These are phyloP conservation scores for Hyalella azteca DNA, from an alignment of 2,888 invertebrate genomes.

Conservation along the genomic window DNA sequence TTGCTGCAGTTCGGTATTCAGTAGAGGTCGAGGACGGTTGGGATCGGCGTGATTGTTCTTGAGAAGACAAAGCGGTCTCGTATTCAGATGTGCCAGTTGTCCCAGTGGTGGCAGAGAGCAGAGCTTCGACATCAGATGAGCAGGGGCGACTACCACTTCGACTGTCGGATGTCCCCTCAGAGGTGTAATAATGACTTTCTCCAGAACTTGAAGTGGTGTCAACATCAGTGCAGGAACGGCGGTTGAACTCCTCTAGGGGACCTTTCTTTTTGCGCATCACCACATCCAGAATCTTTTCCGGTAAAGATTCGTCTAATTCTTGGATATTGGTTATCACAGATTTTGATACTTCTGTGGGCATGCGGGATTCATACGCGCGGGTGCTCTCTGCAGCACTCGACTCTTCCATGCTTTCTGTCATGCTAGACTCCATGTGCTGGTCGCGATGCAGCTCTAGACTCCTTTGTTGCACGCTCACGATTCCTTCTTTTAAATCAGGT, in stretches of 20 bases:
- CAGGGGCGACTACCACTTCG: conserved; percentile 76
- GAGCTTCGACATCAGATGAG: conserved; percentile 85
- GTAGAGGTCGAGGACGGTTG: conserved; percentile 74
- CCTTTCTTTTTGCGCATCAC: conserved; percentile 52
- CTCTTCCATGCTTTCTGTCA: conserved; percentile 58
- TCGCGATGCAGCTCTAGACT: conserved; percentile 40
- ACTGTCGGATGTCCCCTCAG: conserved; percentile 70
- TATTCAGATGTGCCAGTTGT: conserved; percentile 76
- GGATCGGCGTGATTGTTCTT: conserved; percentile 70
- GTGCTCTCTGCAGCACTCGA: conserved; percentile 56
- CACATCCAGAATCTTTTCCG: conserved; percentile 37
- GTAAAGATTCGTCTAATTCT: conserved; percentile 46
- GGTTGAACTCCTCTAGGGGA: conserved; percentile 62
- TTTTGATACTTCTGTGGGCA: conserved; percentile 44
- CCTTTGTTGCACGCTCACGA: conserved; percentile 3
- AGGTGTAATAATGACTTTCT: conserved; percentile 82
- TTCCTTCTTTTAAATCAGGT: not conserved
- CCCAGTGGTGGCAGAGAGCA: conserved; percentile 65
- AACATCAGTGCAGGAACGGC: conserved; percentile 78
- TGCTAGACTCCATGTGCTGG: conserved; percentile 56
- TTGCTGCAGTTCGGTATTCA: conserved; percentile 85
- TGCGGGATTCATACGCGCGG: conserved; percentile 49
- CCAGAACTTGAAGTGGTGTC: conserved; percentile 84
- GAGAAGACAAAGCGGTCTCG: conserved; percentile 82
- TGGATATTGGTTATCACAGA: conserved; percentile 40